Evolutionary conservation across 2,888 invertebrate genomes (phyloP), one percentile per base, ranked within the genome.

Genomic region (Mythimna albipuncta): DNA sequence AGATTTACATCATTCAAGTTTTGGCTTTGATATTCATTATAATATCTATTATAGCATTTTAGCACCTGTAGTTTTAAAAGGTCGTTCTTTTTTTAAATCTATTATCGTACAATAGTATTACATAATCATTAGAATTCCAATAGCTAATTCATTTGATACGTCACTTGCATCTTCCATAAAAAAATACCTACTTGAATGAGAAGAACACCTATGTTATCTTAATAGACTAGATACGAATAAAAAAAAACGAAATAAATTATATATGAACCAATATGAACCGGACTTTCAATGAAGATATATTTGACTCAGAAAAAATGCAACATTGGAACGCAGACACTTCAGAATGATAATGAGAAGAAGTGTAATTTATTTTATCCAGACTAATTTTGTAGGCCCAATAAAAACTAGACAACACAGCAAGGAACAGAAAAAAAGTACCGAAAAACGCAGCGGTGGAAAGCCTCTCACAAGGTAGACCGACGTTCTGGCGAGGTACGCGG

Each of bases 191-290:
- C 11, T 26, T 21, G 19, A 44, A n/a, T 52, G 16, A 35, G 7
- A 57, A 64, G 16, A 35, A 35, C 10, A 38, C 26, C 38, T 32
- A 32, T 55, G 6, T 32, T 19, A 41, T 16, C 13, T 16, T 55
- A 57, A 64, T 57, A 32, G 26, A 41, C 6, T 47, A 26, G 26
- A 2, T 26, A 6, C 1, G 9, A 6, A 32, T 35, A 16, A 26
- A 26, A 26, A 2, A 75, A 47, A 67, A 38, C 35, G 63, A 2
- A 57, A 44, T 64, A 54, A 58, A 64, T 78, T 54, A 78, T 13
- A 13, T 26, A 26, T 26, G 26, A 26, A 26, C 26, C 26, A 26
- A 26, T 26, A 26, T 26, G 26, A 70, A 64, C 57, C 26, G 32
- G 54, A 61, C 2, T 38, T 52, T 44, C 26, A 44, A 54, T 13